phyloP scores from a whole-genome alignment of 64 coral and sea anemone genomes.

The Dendrophyllia cribrosa region DNA sequence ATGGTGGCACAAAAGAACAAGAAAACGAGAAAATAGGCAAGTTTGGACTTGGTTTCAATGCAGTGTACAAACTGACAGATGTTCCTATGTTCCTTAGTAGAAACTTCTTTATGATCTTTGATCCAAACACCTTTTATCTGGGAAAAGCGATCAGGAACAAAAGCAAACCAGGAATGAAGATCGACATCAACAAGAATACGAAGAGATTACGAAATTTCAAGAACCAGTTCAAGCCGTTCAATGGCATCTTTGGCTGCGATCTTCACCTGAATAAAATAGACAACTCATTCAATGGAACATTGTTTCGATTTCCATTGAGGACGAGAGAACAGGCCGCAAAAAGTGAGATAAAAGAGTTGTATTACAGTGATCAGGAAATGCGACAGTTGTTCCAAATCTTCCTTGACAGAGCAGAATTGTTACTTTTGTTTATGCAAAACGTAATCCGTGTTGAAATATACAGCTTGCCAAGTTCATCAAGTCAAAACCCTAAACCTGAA shows the following conservation, averaged over 20 bases:
- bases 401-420: slow-evolving; percentile 31
- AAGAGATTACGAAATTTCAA: slow-evolving; percentile 51
- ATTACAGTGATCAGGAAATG: slow-evolving; percentile 60
- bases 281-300: slow-evolving; percentile 66
- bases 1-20: slow-evolving; percentile 78
- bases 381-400: slow-evolving; percentile 49
- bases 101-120: slow-evolving; percentile 76
- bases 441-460: slow-evolving; percentile 59
- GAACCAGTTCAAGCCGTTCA: slow-evolving; percentile 79
- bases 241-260: slow-evolving; percentile 82
- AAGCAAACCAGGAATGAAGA: slow-evolving; percentile 58
- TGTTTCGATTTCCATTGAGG: slow-evolving; percentile 85
- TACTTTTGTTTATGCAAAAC: slow-evolving; percentile 87
- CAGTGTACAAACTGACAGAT: slow-evolving; percentile 86
- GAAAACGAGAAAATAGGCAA: slow-evolving; percentile 77
- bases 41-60: slow-evolving; percentile 90
- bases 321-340: slow-evolving; percentile 71
- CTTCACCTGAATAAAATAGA: slow-evolving; percentile 31
- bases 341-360: slow-evolving; percentile 77
- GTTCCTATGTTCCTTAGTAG: slow-evolving; percentile 86
- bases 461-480: slow-evolving; percentile 35
- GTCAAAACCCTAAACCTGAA: slow-evolving; percentile 27
- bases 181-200: not conserved
- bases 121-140: slow-evolving; percentile 73
- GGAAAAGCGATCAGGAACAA: slow-evolving; percentile 65